Evolutionary conservation across 2,888 invertebrate species (phyloP).

Genomic region (Pecten maximus): DNA sequence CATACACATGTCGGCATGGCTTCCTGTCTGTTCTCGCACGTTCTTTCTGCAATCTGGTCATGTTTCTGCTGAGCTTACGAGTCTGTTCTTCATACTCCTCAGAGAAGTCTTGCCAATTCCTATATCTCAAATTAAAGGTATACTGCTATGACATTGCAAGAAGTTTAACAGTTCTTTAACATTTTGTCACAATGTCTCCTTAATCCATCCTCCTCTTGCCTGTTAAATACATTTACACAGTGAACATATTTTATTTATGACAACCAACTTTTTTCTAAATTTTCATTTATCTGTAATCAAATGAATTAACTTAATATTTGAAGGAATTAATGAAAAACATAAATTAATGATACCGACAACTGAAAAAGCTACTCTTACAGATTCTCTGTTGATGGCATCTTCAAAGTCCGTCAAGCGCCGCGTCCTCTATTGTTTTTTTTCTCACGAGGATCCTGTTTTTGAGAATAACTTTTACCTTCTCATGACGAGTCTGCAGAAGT

Average conservation of each 20-base stretch:
- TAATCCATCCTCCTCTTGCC: no score
- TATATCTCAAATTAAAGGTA: no score
- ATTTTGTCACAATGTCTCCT: no score
- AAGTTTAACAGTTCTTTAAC: no score
- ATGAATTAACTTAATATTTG: no score
- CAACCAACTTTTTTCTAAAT: no score
- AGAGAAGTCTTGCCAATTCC: slow-evolving; percentile 80
- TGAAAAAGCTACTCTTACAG: slow-evolving; percentile 74
- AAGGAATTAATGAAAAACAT: no score
- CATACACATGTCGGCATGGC: slow-evolving; percentile 79
- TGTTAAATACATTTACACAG: no score
- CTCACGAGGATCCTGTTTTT: slow-evolving; percentile 80
- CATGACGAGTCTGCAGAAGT: slow-evolving; percentile 81
- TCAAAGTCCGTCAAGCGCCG: slow-evolving; percentile 80
- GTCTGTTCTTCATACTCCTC: slow-evolving; percentile 80
- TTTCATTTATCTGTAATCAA: no score
- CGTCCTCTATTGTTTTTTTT: slow-evolving; percentile 81
- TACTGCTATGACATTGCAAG: no score
- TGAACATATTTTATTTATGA: no score
- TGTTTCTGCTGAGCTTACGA: slow-evolving; percentile 78
- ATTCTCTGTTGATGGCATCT: slow-evolving; percentile 81
- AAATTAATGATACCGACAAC: no score
- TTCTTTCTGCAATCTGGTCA: slow-evolving; percentile 79
- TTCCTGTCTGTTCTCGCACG: slow-evolving; percentile 77
- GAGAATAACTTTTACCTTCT: slow-evolving; percentile 81